Evolutionary conservation across 2,113 vertebrate species (phyloP), one percentile per base, ranked within the genome.

Genomic region (Vulpes vulpes): DNA sequence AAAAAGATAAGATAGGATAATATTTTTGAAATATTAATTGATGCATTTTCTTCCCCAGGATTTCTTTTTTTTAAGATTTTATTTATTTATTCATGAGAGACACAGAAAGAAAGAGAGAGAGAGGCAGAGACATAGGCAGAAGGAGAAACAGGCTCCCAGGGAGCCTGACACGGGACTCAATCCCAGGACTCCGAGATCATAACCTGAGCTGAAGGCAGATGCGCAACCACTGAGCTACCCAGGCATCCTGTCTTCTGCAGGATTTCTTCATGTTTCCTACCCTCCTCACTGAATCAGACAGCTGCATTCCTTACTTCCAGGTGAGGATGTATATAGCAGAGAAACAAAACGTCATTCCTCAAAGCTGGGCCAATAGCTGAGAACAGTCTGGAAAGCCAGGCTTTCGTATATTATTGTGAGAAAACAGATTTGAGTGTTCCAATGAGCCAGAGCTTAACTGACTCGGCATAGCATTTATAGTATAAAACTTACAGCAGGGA

Each of bases 21-120:
- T 82, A 27, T 73, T 93, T 91, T 73, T 89, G 64, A 95, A 93
- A 80, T 85, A 86, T 32, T 79, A 93, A 82, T 3, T 51, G 32
- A 85, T 53, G 3, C 53, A 43, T 85, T 80, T 91, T 84, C 53
- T 84, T 80, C 32, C 32, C 17, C 20, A 69, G 25, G 32, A 83
- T 17, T 59, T 35, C 14, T 8, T 22, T 43, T 43, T 43, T 43
- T 43, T 1, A 43, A 43, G 43, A 43, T 43, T 7, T 43, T 43
- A 43, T 43, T 8, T 43, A 43, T 43, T 43, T 43, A 43, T 43
- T 43, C 43, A 43, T 43, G 43, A 43, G 43, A 43, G 43, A 43
- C 43, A 43, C 6, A 43, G 6, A 43, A 1, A 43, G 6, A 43
- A 1, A 43, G 43, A 43, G 43, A 43, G 43, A 43, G 43, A 43